Conservation (phyloP, 2,113 vertebrate species). For the Pterocles orientalis region DNA sequence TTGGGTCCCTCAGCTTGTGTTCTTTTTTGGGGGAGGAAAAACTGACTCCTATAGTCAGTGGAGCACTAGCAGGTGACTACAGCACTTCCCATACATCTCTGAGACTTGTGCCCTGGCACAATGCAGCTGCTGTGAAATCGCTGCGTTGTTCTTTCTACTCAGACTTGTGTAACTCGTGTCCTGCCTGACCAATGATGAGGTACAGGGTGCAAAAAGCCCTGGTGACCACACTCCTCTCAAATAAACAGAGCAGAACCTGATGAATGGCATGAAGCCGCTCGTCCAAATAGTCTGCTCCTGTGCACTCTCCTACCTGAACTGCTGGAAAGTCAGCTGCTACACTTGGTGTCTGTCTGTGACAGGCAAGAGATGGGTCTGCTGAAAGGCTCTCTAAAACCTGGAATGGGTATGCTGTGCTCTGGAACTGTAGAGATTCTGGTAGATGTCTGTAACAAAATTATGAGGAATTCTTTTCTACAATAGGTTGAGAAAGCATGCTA, state of each 20-base stretch:
- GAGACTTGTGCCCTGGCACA: not conserved
- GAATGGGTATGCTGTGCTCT: not conserved
- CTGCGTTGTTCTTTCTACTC: not conserved
- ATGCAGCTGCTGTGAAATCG: not conserved
- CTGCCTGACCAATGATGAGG: not conserved
- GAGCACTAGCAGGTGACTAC: not conserved
- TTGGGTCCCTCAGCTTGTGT: not conserved
- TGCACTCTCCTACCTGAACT: not conserved
- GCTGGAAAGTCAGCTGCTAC: not conserved
- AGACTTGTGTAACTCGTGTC: accelerated
- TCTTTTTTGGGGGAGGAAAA: not conserved
- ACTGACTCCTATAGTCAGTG: not conserved
- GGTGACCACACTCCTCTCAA: not conserved
- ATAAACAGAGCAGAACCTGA: not conserved
- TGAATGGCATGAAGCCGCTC: not conserved
- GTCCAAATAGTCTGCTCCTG: not conserved
- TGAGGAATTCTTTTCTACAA: not conserved
- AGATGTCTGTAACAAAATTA: not conserved
- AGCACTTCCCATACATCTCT: not conserved
- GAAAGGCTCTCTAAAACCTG: not conserved
- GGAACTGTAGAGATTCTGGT: not conserved
- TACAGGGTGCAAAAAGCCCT: not conserved
- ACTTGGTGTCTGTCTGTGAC: not conserved
- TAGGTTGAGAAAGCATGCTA: not conserved
- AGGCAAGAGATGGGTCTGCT: not conserved